These are phyloP conservation scores for Athrips mouffetella DNA, from an alignment of 2,888 invertebrate species.

Conservation along the genomic window DNA sequence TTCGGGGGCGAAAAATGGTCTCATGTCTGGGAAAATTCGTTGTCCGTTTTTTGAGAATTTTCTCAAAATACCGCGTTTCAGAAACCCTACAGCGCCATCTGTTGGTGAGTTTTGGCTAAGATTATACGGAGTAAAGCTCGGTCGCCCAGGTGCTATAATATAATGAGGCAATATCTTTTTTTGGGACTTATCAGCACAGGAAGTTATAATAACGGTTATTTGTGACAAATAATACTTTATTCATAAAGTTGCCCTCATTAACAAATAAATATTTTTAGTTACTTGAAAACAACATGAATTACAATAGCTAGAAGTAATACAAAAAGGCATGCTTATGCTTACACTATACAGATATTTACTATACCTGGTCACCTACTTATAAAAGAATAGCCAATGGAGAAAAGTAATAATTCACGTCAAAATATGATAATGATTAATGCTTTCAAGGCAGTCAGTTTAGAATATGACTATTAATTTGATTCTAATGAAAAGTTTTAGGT, in stretches of 20 bases:
- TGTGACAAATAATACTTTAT: slow-evolving; percentile 46
- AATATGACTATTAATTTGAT: slow-evolving; percentile 28
- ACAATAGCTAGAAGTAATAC: slow-evolving; percentile 55
- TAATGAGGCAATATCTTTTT: too few species aligned
- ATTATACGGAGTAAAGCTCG: too few species aligned
- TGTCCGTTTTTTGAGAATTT: too few species aligned
- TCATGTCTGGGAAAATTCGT: too few species aligned
- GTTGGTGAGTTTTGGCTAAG: too few species aligned
- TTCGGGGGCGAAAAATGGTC: too few species aligned
- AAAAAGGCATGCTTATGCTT: slow-evolving; percentile 46
- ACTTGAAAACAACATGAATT: slow-evolving; percentile 46
- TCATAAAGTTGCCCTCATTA: slow-evolving; percentile 38
- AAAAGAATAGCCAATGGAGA: too few species aligned
- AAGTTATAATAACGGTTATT: background rate
- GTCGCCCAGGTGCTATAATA: too few species aligned
- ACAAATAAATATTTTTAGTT: slow-evolving; percentile 43
- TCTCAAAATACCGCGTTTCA: too few species aligned
- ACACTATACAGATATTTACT: slow-evolving; percentile 31
- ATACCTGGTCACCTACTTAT: background rate
- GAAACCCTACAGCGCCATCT: too few species aligned
- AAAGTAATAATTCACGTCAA: background rate
- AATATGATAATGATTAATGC: slow-evolving; percentile 24
- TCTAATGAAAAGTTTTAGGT: too few species aligned
- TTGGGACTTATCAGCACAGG: too few species aligned
- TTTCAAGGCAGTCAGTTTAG: slow-evolving; percentile 36